phyloP scores from a whole-genome alignment of 1,140 invertebrate species.

The Penaeus japonicus region DNA sequence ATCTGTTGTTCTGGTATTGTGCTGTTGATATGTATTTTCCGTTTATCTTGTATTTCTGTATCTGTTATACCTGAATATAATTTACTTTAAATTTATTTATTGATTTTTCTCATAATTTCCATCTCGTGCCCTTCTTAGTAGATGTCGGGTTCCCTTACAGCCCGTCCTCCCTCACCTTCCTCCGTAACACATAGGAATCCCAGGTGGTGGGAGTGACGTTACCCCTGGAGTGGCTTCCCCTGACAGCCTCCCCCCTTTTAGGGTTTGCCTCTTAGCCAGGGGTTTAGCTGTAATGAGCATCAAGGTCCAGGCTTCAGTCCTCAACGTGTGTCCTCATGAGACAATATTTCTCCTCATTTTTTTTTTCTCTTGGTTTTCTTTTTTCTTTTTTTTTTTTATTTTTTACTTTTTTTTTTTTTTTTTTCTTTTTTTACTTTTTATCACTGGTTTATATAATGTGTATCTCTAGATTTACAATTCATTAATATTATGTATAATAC shows the following conservation, averaged over 20 bases:
- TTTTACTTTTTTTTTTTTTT: not conserved
- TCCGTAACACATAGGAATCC: not conserved
- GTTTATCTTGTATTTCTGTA: too few species aligned
- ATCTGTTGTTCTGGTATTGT: too few species aligned
- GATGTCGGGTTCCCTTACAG: not conserved
- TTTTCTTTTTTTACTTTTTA: slow-evolving; percentile 23
- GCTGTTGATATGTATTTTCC: too few species aligned
- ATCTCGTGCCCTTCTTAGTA: too few species aligned
- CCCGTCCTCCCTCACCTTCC: not conserved
- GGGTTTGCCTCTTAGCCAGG: not conserved
- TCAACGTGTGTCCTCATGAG: not conserved
- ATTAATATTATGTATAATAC: slow-evolving; percentile 56
- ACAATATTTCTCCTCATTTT: not conserved
- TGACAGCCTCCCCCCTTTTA: slow-evolving; percentile 50
- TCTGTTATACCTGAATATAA: too few species aligned
- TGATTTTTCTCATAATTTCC: too few species aligned
- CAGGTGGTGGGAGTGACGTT: not conserved
- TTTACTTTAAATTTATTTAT: too few species aligned
- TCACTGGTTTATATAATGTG: slow-evolving; percentile 38
- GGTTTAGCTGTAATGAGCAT: too few species aligned
- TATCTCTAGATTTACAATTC: slow-evolving; percentile 49
- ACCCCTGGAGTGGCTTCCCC: not conserved
- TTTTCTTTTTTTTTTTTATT: not conserved
- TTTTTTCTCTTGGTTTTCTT: not conserved
- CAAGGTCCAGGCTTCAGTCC: too few species aligned